phyloP scores from a whole-genome alignment of 2,113 vertebrate genomes.

The Microtus montanus region DNA sequence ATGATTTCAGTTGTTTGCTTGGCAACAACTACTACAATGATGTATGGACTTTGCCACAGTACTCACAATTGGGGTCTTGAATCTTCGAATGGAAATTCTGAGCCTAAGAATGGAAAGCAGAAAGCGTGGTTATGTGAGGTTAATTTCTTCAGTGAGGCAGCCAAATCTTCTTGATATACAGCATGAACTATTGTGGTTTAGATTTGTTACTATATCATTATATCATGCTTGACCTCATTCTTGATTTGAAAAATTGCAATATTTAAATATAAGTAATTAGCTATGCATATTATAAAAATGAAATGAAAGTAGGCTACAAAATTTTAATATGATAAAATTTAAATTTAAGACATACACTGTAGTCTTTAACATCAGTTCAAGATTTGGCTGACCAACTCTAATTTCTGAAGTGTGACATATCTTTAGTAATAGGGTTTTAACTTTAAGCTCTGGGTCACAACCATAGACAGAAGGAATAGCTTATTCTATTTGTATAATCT shows the following conservation, averaged over 20 bases:
- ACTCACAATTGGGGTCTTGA: neutral
- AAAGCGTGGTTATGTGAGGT: neutral
- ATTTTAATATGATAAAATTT: neutral
- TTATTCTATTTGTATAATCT: neutral
- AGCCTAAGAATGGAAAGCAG: neutral
- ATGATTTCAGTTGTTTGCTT: neutral
- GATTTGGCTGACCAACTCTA: accelerated
- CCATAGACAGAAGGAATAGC: neutral
- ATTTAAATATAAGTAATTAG: neutral
- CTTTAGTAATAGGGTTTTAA: neutral
- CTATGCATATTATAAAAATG: neutral
- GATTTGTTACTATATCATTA: neutral
- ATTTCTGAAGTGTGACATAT: no score
- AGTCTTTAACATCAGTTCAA: neutral
- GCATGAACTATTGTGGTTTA: neutral
- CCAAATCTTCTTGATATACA: neutral
- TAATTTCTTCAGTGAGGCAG: neutral
- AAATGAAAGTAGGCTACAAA: neutral
- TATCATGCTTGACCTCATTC: neutral
- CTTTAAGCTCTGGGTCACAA: neutral
- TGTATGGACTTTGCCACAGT: neutral
- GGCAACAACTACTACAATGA: neutral
- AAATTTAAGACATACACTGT: neutral
- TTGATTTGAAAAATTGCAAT: neutral
- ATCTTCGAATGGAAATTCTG: neutral